phyloP scores from a whole-genome alignment of 2,113 vertebrate species.

The Psammodynastes pulverulentus region DNA sequence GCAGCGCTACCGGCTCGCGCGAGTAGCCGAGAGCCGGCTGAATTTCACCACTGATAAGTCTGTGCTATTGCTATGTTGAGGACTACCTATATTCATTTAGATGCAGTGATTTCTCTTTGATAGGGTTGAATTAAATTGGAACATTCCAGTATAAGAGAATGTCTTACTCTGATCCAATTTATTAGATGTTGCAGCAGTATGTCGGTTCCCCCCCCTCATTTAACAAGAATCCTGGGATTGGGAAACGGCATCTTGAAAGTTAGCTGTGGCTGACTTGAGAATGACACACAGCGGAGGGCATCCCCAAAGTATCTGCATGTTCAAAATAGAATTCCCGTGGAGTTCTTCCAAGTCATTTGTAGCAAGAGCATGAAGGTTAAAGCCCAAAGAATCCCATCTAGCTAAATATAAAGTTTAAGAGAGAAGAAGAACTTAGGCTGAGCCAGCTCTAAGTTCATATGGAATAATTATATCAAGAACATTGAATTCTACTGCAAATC shows the following conservation, averaged over 20 bases:
- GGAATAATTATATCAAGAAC: not conserved
- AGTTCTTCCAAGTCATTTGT: not conserved
- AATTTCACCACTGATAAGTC: no score
- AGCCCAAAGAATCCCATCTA: not conserved
- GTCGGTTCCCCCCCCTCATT: not conserved
- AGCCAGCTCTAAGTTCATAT: not conserved
- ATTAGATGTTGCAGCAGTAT: not conserved
- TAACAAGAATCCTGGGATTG: slow-evolving; percentile 4
- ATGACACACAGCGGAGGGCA: not conserved
- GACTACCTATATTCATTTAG: not conserved
- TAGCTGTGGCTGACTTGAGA: not conserved
- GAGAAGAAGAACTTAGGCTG: not conserved
- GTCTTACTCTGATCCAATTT: not conserved
- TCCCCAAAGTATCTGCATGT: not conserved
- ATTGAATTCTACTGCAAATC: not conserved
- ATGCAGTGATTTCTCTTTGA: not conserved
- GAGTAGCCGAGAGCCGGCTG: no score
- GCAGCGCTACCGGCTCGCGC: no score
- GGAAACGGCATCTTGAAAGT: not conserved
- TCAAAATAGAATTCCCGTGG: not conserved
- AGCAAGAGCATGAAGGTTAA: not conserved
- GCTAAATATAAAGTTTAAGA: not conserved
- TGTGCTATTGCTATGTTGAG: no score
- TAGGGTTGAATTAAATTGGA: not conserved
- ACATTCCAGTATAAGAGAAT: not conserved